A percentile compares a stretch with the other conserved stretches of the same genome.
Conservation (phyloP, 2,888 invertebrate species). For the Lithophane ornitopus region DNA sequence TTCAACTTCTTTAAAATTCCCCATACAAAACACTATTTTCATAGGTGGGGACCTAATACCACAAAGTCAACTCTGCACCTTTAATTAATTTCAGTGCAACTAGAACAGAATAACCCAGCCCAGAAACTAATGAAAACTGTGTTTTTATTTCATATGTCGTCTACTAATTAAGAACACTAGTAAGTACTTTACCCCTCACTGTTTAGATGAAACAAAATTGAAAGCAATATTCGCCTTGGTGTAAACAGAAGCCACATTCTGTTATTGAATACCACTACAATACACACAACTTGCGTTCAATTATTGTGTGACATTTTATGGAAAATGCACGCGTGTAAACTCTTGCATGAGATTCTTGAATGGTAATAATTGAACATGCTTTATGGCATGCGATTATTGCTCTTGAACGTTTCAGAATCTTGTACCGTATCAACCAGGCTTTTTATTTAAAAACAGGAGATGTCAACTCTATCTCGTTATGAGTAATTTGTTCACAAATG, state of each 20-base stretch:
- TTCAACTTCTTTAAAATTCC: no score
- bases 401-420: background rate
- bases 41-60: no score
- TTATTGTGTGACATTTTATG: background rate
- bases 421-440: background rate
- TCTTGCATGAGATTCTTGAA: background rate
- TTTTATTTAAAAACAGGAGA: background rate
- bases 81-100: background rate
- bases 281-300: background rate
- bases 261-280: background rate
- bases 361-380: background rate
- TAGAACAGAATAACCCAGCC: background rate
- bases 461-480: background rate
- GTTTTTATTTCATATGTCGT: conserved; percentile 2
- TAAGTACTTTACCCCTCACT: background rate
- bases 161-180: background rate
- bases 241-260: background rate
- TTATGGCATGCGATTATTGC: background rate
- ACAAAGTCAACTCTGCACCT: background rate
- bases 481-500: background rate
- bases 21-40: no score
- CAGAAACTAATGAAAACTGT: background rate
- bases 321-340: background rate
- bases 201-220: background rate
- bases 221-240: background rate